Evolutionary conservation across 2,797 vertebrate genomes (phyloP).

Genomic region (Ctenopoma kingsleyae): DNA sequence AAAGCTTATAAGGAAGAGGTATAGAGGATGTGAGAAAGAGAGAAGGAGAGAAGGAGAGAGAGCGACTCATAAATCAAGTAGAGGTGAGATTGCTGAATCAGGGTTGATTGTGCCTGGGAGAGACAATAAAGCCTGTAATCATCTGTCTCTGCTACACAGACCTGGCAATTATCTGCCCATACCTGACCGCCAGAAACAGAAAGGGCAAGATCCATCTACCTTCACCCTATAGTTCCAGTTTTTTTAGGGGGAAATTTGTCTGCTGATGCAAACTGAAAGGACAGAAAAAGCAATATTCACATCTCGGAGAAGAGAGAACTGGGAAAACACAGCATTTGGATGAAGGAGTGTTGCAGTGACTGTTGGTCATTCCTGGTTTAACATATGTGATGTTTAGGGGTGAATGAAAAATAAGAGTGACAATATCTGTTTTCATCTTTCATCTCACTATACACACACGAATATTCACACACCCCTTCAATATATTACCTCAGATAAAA

Average conservation of each 20-base stretch:
- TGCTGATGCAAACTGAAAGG: constrained; percentile 55
- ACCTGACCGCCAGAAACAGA: constrained; percentile 81
- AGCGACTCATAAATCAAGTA: constrained; percentile 85
- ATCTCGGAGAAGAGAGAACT: constrained; percentile 3
- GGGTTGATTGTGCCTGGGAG: constrained; percentile 89
- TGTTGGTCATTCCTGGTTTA: constrained; percentile 1
- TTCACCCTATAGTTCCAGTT: constrained; percentile 58
- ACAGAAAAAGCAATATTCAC: constrained; percentile 30
- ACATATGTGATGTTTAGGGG: constrained; percentile 18
- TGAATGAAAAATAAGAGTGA: constrained; percentile 35
- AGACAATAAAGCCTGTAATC: constrained; percentile 90
- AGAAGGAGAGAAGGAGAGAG: constrained; percentile 45
- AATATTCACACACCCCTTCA: constrained; percentile 35
- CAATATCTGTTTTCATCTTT: constrained; percentile 49
- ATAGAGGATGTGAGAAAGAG: constrained; percentile 15
- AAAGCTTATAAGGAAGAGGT: constrained; percentile 50
- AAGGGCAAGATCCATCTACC: constrained; percentile 81
- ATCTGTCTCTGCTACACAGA: constrained; percentile 86
- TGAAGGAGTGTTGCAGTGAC: constrained; percentile 1
- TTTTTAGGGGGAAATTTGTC: constrained; percentile 52
- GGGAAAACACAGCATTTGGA: background rate
- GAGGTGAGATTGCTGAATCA: constrained; percentile 88
- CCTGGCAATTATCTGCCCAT: constrained; percentile 84
- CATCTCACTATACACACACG: constrained; percentile 44
- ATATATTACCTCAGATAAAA: constrained; percentile 65